Base-by-base conservation (phyloP, 2,113 vertebrate species). In the Poeciliopsis occidentalis region DNA sequence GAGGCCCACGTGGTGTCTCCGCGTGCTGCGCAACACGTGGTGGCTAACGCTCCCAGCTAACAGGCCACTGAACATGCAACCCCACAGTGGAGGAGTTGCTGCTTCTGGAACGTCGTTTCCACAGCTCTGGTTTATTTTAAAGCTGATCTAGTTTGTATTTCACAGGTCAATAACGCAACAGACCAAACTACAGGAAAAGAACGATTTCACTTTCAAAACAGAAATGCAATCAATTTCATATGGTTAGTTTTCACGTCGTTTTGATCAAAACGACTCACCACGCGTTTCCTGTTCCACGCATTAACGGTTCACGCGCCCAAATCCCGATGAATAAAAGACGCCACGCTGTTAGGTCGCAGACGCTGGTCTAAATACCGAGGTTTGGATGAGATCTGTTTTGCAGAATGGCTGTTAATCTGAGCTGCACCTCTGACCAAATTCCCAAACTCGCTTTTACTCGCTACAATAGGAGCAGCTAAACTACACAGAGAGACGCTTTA, bases 1-100 rank as follows among this genome's bases (percentile, higher is more conserved):
- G 8, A 15, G 41, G 64, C n/a, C 65, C 60, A 30, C 11, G 39
- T 51, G 22, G 30, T 7, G 10, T 61, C 27, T 26, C 26, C 26
- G 87, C 83, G 80, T 85, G 86, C 47, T 29, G 29, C 1, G 1
- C 0, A 0, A 78, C 84, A 68, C 47, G 24, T 8, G 4, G n/a
- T 8, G 2, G 87, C 81, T 86, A 87, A 74, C 41, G 3, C 0
- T 0, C 1, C 4, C 12, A 61, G 73, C 79, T 78, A 84, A 67
- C 47, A 67, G 80, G 75, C 69, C 71, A 57, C 51, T 10, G 4
- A 47, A 47, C 44, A 47, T 47, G 1, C 5, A 47, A 47, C 4
- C 15, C 4, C 15, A 15, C 17, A 5, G 5, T 6, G 44, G 6
- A 47, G 19, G 44, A 17, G 44, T 19, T 47, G 44, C 44, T 47